These are phyloP conservation scores for Perithous albicinctus DNA, from an alignment of 2,888 invertebrate genomes.

Conservation along the genomic window DNA sequence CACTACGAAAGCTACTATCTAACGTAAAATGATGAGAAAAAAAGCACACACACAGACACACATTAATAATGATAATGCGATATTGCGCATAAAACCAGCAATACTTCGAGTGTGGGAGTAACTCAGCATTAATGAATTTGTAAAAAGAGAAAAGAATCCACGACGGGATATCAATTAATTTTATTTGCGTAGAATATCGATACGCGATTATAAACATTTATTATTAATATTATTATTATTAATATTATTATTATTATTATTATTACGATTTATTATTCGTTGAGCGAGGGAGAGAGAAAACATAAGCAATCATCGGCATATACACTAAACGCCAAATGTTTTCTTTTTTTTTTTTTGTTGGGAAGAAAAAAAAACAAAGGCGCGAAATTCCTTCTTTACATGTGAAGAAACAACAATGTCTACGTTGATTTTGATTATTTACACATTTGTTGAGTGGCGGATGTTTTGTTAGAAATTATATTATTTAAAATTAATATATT, in stretches of 20 bases:
- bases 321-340: constrained; percentile 62
- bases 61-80: constrained; percentile 14
- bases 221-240: constrained; percentile 44
- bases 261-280: constrained; percentile 51
- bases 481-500: constrained; percentile 85
- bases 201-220: constrained; percentile 33
- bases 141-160: constrained; percentile 41
- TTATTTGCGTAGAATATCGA: constrained; percentile 35
- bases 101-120: constrained; percentile 23
- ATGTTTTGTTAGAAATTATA: constrained; percentile 83
- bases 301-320: constrained; percentile 33
- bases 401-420: constrained; percentile 50
- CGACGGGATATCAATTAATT: constrained; percentile 27
- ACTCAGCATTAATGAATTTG: constrained; percentile 43
- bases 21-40: constrained; percentile 38
- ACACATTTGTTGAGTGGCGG: constrained; percentile 70
- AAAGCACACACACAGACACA: constrained; percentile 6
- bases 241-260: constrained; percentile 24
- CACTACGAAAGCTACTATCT: constrained; percentile 34
- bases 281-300: constrained; percentile 51
- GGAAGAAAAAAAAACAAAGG: constrained; percentile 12
- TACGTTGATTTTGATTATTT: constrained; percentile 79
- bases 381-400: constrained; percentile 38
- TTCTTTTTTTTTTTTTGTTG: constrained; percentile 16
- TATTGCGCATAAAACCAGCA: constrained; percentile 10